Evolutionary conservation across 2,113 vertebrate genomes (phyloP), one percentile per base, ranked within the genome.

Genomic region (Cyprinodon brontotheroides): DNA sequence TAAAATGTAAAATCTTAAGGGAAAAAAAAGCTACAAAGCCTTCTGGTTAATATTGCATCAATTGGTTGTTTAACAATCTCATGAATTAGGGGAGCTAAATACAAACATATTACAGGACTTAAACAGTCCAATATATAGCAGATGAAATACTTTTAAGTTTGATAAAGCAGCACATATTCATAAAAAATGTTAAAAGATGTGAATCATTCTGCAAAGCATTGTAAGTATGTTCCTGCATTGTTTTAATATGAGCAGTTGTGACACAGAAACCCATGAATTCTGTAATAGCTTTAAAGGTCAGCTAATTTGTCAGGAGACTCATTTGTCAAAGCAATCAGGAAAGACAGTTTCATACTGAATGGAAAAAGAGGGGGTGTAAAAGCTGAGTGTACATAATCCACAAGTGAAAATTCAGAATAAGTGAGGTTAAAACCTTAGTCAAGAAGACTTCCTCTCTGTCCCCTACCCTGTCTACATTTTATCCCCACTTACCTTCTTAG

Each of bases 201-300:
- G 15, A 50, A 50, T 50, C 17, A n/a, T n/a, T 57, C n/a, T 57
- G 50, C 50, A 57, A 57, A 8, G 50, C 15, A 12, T n/a, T 68
- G 15, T 7, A n/a, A 22, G 38, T 36, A n/a, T 41, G 36, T 17
- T 39, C 14, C 47, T 53, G 36, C 36, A 10, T 39, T 53, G 29
- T 53, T 17, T 11, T n/a, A 65, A 12, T 65, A 20, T 22, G 40
- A 59, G 20, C 61, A 22, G 66, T 45, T 57, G 9, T 13, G 10
- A 29, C 72, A 76, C 59, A 83, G 60, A 61, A 9, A 60, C 9
- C 1, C 48, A 72, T 73, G 41, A 57, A 66, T 65, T 72, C 70
- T 68, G 53, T 75, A 80, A 61, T 75, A 79, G 63, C 81, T 78
- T 69, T 62, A 90, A 85, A 88, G 82, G 87, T 92, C 84, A 89